These are phyloP conservation scores for Nasonovia ribisnigri DNA, from an alignment of 2,888 invertebrate species.

Conservation along the genomic window DNA sequence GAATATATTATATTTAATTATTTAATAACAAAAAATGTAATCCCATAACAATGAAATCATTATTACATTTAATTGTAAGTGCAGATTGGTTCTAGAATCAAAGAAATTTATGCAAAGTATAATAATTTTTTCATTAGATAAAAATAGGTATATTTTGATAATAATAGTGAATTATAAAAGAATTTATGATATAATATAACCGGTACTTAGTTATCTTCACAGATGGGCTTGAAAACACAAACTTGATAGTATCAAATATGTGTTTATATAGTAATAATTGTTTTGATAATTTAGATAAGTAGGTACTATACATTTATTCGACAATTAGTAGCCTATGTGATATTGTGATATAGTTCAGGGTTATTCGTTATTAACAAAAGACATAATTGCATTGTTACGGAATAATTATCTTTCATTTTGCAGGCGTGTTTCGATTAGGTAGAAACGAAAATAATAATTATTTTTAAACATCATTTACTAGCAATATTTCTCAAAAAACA, in stretches of 20 bases:
- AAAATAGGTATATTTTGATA: neutral
- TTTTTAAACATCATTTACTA: neutral
- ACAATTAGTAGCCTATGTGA: neutral
- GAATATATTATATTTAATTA: too few relatives aligned
- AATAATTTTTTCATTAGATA: neutral
- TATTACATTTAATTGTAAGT: too few relatives aligned
- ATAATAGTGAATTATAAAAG: neutral
- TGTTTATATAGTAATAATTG: neutral
- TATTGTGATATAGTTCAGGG: neutral
- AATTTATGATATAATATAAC: neutral
- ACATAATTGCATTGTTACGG: neutral
- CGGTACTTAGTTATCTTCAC: neutral
- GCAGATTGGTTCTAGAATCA: neutral
- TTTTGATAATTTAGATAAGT: neutral
- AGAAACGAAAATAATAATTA: neutral
- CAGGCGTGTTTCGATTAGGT: neutral
- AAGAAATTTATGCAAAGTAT: neutral
- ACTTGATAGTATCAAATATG: neutral
- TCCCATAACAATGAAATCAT: neutral
- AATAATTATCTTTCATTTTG: neutral
- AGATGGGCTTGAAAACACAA: neutral
- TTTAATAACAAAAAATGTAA: neutral
- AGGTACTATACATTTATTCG: neutral
- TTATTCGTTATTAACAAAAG: neutral
- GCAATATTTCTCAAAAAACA: neutral